Evolutionary conservation across 2,113 vertebrate species (phyloP).

Genomic region (Neodon shergylaensis): DNA sequence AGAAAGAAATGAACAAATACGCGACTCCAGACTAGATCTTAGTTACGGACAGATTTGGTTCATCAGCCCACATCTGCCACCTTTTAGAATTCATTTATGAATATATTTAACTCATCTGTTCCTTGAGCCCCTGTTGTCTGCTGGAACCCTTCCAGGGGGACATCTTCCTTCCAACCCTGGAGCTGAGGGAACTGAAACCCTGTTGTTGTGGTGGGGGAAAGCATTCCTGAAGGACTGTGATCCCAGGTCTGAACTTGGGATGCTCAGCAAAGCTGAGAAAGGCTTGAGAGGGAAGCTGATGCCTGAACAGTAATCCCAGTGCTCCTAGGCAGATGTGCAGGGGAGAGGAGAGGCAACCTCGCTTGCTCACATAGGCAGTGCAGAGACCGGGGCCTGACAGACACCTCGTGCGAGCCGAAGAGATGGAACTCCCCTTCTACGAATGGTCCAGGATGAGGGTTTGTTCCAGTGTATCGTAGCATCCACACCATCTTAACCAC

Average conservation of each 20-base stretch:
- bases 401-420: background rate
- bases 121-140: background rate
- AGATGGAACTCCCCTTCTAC: background rate
- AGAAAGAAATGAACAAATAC: background rate
- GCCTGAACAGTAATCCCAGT: background rate
- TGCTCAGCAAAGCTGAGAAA: background rate
- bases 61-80: background rate
- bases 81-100: constrained; percentile 37
- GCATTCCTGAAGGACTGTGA: background rate
- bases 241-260: background rate
- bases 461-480: background rate
- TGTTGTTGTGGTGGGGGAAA: background rate
- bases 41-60: background rate
- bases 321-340: background rate
- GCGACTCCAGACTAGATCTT: background rate
- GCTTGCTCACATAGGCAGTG: background rate
- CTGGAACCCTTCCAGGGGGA: background rate
- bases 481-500: background rate
- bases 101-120: background rate
- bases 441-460: fast-evolving
- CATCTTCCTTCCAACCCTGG: background rate
- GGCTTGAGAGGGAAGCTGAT: background rate
- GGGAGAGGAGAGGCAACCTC: background rate
- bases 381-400: fast-evolving
- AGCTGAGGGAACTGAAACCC: background rate